Conservation (phyloP, 2,113 vertebrate species). For the Sclerurus mexicanus region DNA sequence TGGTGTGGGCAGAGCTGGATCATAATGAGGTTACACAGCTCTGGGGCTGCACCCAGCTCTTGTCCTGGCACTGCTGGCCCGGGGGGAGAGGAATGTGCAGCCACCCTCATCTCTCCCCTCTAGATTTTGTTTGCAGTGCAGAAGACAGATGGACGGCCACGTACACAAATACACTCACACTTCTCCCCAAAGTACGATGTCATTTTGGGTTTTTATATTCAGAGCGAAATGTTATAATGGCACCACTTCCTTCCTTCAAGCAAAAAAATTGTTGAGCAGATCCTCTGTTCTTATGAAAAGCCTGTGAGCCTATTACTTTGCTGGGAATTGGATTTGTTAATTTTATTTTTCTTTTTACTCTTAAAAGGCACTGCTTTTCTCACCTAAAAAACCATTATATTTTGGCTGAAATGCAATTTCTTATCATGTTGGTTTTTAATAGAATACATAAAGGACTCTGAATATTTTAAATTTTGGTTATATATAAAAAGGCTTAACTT, state of each 20-base stretch:
- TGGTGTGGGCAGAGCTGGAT: not conserved
- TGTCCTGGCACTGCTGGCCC: not conserved
- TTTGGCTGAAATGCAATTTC: not conserved
- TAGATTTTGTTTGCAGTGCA: not conserved
- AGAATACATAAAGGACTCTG: not conserved
- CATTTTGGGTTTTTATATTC: not conserved
- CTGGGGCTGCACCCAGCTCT: not conserved
- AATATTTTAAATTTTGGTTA: not conserved
- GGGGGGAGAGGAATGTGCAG: not conserved
- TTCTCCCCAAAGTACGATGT: not conserved
- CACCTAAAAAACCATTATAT: not conserved
- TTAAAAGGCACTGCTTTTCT: not conserved
- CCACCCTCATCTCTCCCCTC: not conserved
- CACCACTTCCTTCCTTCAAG: not conserved
- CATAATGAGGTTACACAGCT: not conserved
- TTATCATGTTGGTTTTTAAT: not conserved
- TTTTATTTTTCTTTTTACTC: not conserved
- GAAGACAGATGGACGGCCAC: not conserved
- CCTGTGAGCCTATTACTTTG: not conserved
- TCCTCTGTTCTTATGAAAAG: not conserved
- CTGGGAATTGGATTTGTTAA: not conserved
- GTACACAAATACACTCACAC: not conserved
- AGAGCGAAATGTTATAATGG: not conserved
- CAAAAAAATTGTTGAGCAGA: slow-evolving; percentile 6
- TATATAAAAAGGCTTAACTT: not conserved